Base-by-base conservation (phyloP, 2,113 vertebrate species). In the Hucho hucho region DNA sequence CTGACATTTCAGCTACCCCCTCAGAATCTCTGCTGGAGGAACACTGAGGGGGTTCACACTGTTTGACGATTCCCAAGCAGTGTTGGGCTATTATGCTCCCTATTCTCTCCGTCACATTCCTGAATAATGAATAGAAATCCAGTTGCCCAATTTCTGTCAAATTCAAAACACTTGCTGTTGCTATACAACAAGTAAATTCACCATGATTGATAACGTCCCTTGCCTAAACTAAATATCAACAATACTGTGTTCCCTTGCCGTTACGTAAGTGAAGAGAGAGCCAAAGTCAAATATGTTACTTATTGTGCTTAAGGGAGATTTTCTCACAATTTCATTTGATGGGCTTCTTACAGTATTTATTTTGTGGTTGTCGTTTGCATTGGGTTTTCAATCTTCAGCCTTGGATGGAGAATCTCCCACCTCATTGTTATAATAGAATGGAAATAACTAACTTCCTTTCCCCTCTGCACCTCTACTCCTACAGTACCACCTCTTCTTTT, bases 111-210 rank as follows among this genome's bases (percentile, higher is more conserved):
- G 18, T 25, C 22, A 22, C 77, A 56, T 78, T 68, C 6, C n/a
- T 69, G 66, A 28, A 64, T 63, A 77, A 75, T 72, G 29, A 77
- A 70, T 56, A 76, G 67, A 64, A 26, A 67, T 68, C 32, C 49
- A 13, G 25, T 26, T 73, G 59, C 25, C 24, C 63, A 74, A 29
- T 58, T 47, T 70, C 64, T 49, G 16, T 58, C 65, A 67, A 14
- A 68, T 58, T 69, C 13, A 75, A 75, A 71, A 69, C 56, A 43
- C 56, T 29, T 13, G 18, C 32, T 61, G 37, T 43, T 43, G 9
- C 58, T 61, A 61, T n/a, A 61, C 58, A 25, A 22, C 58, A 46
- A 70, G 58, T 43, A 28, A 29, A 3, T 20, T 29, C 3, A 9
- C 18, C 1, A 24, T 59, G 76, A 73, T 29, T 67, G 49, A 72